These are phyloP conservation scores for Neomonachus schauinslandi DNA, from an alignment of 2,113 vertebrate species.

Conservation along the genomic window DNA sequence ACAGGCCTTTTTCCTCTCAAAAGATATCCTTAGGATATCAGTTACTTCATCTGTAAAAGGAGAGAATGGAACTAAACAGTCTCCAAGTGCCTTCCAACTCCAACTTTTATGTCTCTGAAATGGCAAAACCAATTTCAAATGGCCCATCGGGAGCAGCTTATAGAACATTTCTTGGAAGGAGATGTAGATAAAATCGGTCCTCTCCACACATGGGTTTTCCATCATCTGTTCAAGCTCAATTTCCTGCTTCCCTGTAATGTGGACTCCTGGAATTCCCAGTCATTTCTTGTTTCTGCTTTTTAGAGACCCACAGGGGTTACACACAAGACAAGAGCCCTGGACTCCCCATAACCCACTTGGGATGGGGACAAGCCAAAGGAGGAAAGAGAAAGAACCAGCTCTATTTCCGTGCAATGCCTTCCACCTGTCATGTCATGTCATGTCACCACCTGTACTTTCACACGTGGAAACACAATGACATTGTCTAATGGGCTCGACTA, in stretches of 20 bases:
- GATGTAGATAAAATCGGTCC: background rate
- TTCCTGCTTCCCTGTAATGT: background rate
- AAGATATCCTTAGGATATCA: background rate
- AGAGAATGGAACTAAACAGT: background rate
- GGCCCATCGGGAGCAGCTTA: background rate
- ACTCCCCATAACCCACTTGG: background rate
- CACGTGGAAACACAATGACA: background rate
- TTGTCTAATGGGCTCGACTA: background rate
- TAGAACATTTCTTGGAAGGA: background rate
- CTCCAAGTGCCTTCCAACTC: background rate
- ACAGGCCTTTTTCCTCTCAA: background rate
- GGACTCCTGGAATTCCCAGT: background rate
- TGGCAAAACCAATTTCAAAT: background rate
- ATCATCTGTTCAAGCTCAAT: background rate
- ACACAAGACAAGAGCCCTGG: fast-evolving
- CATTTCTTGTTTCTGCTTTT: background rate
- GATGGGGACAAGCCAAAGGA: background rate
- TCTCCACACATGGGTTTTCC: background rate
- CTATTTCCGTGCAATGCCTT: background rate
- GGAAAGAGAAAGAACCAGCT: background rate
- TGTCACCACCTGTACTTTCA: background rate
- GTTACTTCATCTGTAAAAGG: conserved; percentile 23
- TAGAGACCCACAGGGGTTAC: background rate
- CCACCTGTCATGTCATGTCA: background rate
- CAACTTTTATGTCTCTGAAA: background rate